phyloP scores from a whole-genome alignment of 1,140 invertebrate genomes.

The Meloidogyne floridensis region DNA sequence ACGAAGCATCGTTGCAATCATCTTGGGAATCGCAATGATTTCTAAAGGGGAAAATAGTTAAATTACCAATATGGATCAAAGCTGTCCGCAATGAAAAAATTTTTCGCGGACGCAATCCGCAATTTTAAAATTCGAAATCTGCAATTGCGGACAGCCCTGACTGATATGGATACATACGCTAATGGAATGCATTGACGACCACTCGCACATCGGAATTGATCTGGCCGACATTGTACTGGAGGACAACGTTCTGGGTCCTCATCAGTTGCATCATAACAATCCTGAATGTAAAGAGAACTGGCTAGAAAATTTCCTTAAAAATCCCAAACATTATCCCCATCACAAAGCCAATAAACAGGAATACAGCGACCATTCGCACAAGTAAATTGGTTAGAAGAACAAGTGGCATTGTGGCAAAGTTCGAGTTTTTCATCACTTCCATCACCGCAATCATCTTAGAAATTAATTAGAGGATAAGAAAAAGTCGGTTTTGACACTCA shows the following conservation, averaged over 20 bases:
- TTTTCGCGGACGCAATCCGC: not conserved
- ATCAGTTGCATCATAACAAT: constrained; percentile 96
- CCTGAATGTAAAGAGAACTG: constrained; percentile 73
- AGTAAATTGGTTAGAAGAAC: constrained; percentile 86
- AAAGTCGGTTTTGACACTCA: constrained; percentile 71
- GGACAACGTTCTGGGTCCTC: constrained; percentile 84
- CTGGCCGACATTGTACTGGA: constrained; percentile 85
- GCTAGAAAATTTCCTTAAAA: constrained; percentile 76
- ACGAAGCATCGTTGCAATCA: constrained; percentile 75
- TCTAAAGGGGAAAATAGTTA: constrained; percentile 49
- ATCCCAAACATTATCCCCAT: constrained; percentile 70
- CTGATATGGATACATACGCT: not conserved
- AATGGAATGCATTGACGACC: constrained; percentile 42
- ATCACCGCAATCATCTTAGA: constrained; percentile 79
- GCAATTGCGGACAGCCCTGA: no score
- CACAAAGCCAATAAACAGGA: constrained; percentile 88
- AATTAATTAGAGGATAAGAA: constrained; percentile 71
- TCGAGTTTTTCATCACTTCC: constrained; percentile 88
- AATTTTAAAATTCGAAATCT: not conserved
- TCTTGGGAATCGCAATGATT: constrained; percentile 81
- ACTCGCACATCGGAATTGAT: constrained; percentile 77
- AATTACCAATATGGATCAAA: not conserved
- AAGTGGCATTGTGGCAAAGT: constrained; percentile 84
- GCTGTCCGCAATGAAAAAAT: no score
- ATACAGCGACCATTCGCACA: constrained; percentile 94